Percentiles rank a stretch among this genome's conserved stretches.
These are phyloP conservation scores for Pteropus alecto DNA, from an alignment of 2,113 vertebrate species.

Conservation along the genomic window DNA sequence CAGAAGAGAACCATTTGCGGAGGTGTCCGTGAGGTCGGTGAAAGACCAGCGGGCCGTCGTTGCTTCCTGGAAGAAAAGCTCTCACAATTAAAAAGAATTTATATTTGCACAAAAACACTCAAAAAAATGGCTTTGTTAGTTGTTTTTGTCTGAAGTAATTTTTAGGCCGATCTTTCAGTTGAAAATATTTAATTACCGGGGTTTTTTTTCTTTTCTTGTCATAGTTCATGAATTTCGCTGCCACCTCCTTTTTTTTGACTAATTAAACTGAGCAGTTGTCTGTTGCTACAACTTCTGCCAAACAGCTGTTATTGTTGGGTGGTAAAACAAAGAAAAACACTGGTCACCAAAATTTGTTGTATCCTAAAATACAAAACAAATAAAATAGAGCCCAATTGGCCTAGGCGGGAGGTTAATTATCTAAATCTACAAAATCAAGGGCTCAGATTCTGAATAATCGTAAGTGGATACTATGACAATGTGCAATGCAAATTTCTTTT, in stretches of 20 bases:
- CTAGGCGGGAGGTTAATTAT: neutral
- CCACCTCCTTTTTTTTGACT: slow-evolving; percentile 55
- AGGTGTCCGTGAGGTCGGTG: accelerated
- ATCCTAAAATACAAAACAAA: slow-evolving; percentile 18
- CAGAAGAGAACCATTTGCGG: neutral
- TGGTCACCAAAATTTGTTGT: neutral
- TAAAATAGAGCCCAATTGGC: neutral
- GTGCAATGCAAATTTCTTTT: neutral
- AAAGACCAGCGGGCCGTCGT: accelerated
- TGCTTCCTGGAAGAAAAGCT: neutral
- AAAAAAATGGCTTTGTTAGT: slow-evolving; percentile 39
- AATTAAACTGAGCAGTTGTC: slow-evolving; percentile 63
- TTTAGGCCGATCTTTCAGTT: slow-evolving; percentile 49
- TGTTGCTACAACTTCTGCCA: slow-evolving; percentile 53
- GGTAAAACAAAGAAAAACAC: slow-evolving; percentile 40
- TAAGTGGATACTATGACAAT: accelerated
- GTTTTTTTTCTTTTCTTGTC: neutral
- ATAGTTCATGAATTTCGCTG: slow-evolving; percentile 56
- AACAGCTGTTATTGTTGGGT: slow-evolving; percentile 49
- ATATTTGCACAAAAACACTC: neutral
- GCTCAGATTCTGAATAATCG: accelerated
- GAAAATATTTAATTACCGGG: slow-evolving; percentile 61
- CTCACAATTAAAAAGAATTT: neutral
- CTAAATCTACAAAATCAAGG: neutral
- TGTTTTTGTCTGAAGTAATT: slow-evolving; percentile 49